Evolutionary conservation across 2,888 invertebrate genomes (phyloP), one percentile per base, ranked within the genome.

Genomic region (Sericinus montela): DNA sequence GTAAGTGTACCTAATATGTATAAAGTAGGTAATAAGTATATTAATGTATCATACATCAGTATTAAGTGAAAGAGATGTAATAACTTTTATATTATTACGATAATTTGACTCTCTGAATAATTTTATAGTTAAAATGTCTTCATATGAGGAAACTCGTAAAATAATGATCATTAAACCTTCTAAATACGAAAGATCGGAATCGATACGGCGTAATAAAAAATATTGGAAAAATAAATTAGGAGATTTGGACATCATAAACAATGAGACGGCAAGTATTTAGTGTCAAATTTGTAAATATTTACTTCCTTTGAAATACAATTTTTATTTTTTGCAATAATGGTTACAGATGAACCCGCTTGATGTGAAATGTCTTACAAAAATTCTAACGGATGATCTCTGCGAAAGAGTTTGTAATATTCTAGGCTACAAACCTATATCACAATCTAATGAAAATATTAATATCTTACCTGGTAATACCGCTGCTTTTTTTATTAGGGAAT

Each of bases 211-310:
- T 2, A 82, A 81, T 49, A 86, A 71, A 58, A 69, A 67, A 52
- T 85, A 86, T 60, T 88, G 88, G 88, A 63, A 63, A 11, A 60
- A 57, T 45, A 61, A 80, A n/a, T 76, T 86, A 42, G 45, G 67
- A 23, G 56, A 72, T 48, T 56, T 83, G 13, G 70, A 80, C 51
- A 54, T 57, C 9, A 37, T 49, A 8, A 28, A 54, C 28, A 51
- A 58, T 9, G 59, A 63, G 30, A 59, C 54, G 49, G 82, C 81
- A 57, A 69, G 76, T 63, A 47, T 25, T 19, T 25, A 25, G 25
- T 25, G 7, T 8, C 1, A 25, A 25, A 25, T 7, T 8, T 25
- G 25, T 8, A 2, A 25, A 6, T 25, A 25, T 4, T 7, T 25
- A n/a, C n/a, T n/a, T n/a, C n/a, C n/a, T 25, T 7, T 25, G 1